phyloP scores from a whole-genome alignment of 2,888 invertebrate genomes.

The Ennomos erosarius region DNA sequence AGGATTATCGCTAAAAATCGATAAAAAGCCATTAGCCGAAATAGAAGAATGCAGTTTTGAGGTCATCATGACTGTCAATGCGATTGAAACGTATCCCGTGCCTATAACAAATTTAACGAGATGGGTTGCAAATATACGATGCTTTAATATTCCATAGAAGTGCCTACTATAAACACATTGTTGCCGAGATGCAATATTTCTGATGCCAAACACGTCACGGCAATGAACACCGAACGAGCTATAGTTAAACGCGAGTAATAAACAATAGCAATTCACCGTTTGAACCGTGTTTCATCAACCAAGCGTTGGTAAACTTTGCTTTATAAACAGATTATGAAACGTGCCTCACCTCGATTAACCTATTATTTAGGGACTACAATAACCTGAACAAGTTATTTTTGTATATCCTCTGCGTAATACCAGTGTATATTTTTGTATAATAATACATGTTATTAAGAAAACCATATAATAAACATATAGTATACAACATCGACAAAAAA shows the following conservation, averaged over 20 bases:
- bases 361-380: background rate
- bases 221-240: slow-evolving; percentile 14
- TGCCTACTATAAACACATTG: slow-evolving; percentile 1
- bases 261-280: slow-evolving; percentile 25
- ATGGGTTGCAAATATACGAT: slow-evolving; percentile 1
- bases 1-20: too few species aligned
- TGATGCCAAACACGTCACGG: slow-evolving; percentile 21
- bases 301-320: slow-evolving; percentile 9
- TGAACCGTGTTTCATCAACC: slow-evolving; percentile 18
- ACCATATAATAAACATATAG: slow-evolving; percentile 10
- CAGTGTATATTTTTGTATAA: slow-evolving; percentile 1
- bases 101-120: background rate
- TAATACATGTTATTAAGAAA: slow-evolving; percentile 7
- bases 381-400: background rate
- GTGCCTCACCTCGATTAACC: background rate
- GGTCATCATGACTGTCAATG: too few species aligned
- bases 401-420: background rate
- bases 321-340: slow-evolving; percentile 22
- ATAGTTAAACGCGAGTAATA: slow-evolving; percentile 24
- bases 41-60: too few species aligned
- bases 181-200: background rate
- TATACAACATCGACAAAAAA: slow-evolving; percentile 27
- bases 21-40: too few species aligned
- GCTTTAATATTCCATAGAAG: slow-evolving; percentile 1
- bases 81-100: background rate